Conservation (phyloP, 1,140 invertebrate genomes). For the Drosophila sp. region DNA sequence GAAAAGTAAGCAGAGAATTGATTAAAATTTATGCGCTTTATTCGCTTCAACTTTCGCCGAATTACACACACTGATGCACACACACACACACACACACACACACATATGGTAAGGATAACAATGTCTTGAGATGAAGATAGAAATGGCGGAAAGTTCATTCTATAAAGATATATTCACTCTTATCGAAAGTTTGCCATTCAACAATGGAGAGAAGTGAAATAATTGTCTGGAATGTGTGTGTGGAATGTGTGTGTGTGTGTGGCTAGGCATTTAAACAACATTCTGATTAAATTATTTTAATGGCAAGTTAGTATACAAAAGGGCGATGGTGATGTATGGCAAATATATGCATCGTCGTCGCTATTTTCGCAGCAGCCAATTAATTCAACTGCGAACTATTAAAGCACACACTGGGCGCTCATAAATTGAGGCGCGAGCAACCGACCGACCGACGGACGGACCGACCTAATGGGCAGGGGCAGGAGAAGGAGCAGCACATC, state of each 20-base stretch:
- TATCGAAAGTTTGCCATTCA: slow-evolving; percentile 62
- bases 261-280: slow-evolving; percentile 55
- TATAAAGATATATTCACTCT: slow-evolving; percentile 60
- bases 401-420: slow-evolving; percentile 79
- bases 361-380: slow-evolving; percentile 59
- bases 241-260: not conserved
- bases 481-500: slow-evolving; percentile 43
- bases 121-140: slow-evolving; percentile 1
- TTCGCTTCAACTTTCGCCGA: slow-evolving; percentile 23
- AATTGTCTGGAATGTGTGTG: not conserved
- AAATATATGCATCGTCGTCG: slow-evolving; percentile 54
- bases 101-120: slow-evolving; percentile 15
- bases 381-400: slow-evolving; percentile 80
- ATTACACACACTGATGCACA: slow-evolving; percentile 16
- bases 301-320: slow-evolving; percentile 46
- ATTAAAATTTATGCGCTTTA: slow-evolving; percentile 74
- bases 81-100: slow-evolving; percentile 25
- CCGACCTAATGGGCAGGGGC: no score
- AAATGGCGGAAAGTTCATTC: slow-evolving; percentile 36
- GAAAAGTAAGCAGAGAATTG: slow-evolving; percentile 75
- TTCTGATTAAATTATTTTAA: slow-evolving; percentile 82
- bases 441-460: slow-evolving; percentile 22
- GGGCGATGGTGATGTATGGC: slow-evolving; percentile 65
- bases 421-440: slow-evolving; percentile 66
- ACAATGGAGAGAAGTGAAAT: not conserved